These are phyloP conservation scores for Daubentonia madagascariensis DNA, from an alignment of 2,113 vertebrate genomes.

Conservation along the genomic window DNA sequence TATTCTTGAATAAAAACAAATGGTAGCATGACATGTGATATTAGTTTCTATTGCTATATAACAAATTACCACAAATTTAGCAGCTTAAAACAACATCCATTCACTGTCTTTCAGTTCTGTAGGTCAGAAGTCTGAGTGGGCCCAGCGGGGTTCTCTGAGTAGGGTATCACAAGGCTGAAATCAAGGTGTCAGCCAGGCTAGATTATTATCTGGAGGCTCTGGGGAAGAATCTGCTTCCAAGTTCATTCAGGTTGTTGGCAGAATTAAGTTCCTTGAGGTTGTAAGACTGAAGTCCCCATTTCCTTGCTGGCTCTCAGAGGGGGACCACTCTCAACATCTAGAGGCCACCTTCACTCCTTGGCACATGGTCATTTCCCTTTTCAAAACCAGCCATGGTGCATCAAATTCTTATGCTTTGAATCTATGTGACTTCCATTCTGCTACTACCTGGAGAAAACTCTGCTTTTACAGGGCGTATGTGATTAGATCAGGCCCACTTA, in stretches of 20 bases:
- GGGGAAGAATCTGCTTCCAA: not conserved
- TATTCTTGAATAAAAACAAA: slow-evolving; percentile 14
- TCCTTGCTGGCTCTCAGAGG: not conserved
- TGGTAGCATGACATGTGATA: not conserved
- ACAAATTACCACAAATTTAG: not conserved
- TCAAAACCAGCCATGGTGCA: not conserved
- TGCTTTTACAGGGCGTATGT: slow-evolving; percentile 22
- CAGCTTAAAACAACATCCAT: not conserved
- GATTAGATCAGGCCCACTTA: slow-evolving; percentile 14
- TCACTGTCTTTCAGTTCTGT: not conserved
- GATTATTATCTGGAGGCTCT: not conserved
- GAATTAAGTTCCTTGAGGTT: not conserved
- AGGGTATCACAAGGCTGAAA: not conserved
- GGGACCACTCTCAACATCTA: not conserved
- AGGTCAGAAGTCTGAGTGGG: not conserved
- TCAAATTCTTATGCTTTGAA: not conserved
- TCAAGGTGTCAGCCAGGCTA: not conserved
- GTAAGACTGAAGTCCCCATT: not conserved
- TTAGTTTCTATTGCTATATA: not conserved
- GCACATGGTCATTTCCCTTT: not conserved
- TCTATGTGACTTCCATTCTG: not conserved
- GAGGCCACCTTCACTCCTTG: not conserved
- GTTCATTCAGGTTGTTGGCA: not conserved
- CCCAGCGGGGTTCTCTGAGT: not conserved
- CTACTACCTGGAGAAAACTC: not conserved